These are phyloP conservation scores for Polydesmus complanatus DNA, from an alignment of 2,888 invertebrate species.

Conservation along the genomic window DNA sequence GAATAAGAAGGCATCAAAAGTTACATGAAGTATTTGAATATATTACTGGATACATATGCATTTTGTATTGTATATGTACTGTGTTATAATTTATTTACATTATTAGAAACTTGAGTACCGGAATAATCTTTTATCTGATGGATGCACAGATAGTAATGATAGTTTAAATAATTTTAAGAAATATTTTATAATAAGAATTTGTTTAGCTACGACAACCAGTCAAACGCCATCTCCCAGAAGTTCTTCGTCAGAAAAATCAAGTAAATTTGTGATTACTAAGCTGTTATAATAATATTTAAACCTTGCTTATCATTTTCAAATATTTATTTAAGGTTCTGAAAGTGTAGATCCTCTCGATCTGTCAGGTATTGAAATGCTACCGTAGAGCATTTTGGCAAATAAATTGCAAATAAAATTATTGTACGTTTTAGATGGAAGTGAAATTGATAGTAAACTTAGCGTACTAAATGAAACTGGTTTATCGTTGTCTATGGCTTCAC, in stretches of 20 bases:
- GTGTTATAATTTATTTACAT: conserved; percentile 12
- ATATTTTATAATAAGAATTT: conserved; percentile 2
- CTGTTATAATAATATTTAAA: neutral
- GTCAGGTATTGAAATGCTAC: conserved; percentile 4
- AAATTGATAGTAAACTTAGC: conserved; percentile 14
- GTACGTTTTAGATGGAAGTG: conserved; percentile 13
- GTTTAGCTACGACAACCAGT: conserved; percentile 13
- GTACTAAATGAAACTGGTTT: conserved; percentile 31
- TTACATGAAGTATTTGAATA: conserved; percentile 30
- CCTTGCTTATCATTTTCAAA: neutral
- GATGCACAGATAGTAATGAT: conserved; percentile 31
- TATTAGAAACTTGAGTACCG: conserved; percentile 25
- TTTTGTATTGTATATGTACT: neutral
- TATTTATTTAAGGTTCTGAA: neutral
- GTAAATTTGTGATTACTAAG: too few species aligned
- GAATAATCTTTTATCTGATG: conserved; percentile 30
- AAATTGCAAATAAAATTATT: neutral
- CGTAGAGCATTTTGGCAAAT: neutral
- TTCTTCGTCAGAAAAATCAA: conserved; percentile 8
- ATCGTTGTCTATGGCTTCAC: conserved; percentile 48
- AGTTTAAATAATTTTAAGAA: neutral
- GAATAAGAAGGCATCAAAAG: conserved; percentile 40
- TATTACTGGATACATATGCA: neutral
- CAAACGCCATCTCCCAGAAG: conserved; percentile 16
- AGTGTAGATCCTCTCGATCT: conserved; percentile 13